Conservation (phyloP, 2,113 vertebrate genomes). For the Fregata magnificens region DNA sequence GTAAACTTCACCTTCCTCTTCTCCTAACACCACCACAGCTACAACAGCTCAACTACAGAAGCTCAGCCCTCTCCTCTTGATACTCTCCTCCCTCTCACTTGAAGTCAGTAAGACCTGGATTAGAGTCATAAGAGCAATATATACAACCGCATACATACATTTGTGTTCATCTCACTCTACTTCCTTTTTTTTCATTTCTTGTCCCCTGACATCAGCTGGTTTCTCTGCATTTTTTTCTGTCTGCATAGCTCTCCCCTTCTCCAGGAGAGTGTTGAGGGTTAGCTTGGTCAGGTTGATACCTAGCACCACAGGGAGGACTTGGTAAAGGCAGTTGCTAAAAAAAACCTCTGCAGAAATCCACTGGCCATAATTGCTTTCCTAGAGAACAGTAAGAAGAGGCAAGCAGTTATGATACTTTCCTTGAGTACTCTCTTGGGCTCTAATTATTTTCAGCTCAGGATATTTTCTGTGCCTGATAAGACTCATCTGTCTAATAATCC, state of each 20-base stretch:
- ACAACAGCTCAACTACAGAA: not conserved
- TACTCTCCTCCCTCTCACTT: not conserved
- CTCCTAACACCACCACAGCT: not conserved
- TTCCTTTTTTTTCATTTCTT: not conserved
- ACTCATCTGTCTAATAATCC: not conserved
- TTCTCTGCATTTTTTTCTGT: not conserved
- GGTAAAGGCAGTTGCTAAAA: not conserved
- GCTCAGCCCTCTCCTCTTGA: not conserved
- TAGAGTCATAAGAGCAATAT: not conserved
- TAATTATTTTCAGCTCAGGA: conserved; percentile 7
- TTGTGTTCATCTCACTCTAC: not conserved
- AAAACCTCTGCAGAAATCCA: not conserved
- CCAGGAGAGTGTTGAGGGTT: not conserved
- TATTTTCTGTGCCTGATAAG: not conserved
- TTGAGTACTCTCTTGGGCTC: not conserved
- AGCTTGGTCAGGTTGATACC: not conserved
- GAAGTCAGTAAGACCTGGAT: not conserved
- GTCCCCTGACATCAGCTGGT: not conserved
- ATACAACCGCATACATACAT: rapidly evolving
- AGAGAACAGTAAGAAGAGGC: not conserved
- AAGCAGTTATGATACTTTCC: not conserved
- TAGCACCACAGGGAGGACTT: not conserved
- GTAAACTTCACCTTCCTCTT: not conserved
- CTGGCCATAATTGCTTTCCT: not conserved
- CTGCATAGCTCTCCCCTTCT: not conserved